These are phyloP conservation scores for Scaptomyza parva DNA, from an alignment of 2,888 invertebrate genomes.

Conservation along the genomic window DNA sequence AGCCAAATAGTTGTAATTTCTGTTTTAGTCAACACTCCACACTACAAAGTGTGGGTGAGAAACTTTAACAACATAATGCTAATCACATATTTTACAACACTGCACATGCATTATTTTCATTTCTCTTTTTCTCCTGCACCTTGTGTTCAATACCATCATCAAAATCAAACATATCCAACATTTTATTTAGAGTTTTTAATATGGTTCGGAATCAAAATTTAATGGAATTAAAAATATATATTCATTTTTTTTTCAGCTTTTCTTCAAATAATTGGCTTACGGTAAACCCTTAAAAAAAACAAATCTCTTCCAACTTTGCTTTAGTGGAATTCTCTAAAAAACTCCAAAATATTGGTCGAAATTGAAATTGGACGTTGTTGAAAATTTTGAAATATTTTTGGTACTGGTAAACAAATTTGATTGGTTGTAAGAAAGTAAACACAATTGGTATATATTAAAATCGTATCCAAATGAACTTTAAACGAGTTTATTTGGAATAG, in stretches of 20 bases:
- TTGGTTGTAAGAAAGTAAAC: neutral
- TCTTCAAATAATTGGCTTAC: slow-evolving; percentile 17
- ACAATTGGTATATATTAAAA: neutral
- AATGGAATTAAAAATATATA: neutral
- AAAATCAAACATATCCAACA: neutral
- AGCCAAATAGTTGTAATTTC: slow-evolving; percentile 19
- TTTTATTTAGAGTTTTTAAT: neutral
- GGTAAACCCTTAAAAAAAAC: no score
- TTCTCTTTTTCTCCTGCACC: slow-evolving; percentile 3
- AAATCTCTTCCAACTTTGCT: slow-evolving; percentile 11
- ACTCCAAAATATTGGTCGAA: neutral
- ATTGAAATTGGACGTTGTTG: neutral
- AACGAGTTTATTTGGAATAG: neutral
- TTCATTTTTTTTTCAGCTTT: slow-evolving; percentile 22
- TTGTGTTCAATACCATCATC: slow-evolving; percentile 4
- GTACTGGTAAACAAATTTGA: slow-evolving; percentile 2
- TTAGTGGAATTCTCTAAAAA: neutral
- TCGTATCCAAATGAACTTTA: neutral
- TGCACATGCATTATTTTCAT: slow-evolving; percentile 9
- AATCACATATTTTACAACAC: slow-evolving; percentile 10
- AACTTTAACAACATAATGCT: slow-evolving; percentile 21
- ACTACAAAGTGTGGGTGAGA: slow-evolving; percentile 7
- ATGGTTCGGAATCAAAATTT: slow-evolving; percentile 6
- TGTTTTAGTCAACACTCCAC: slow-evolving; percentile 17
- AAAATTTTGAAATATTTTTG: neutral